phyloP scores from a whole-genome alignment of 2,113 vertebrate genomes.

The Upupa epops region DNA sequence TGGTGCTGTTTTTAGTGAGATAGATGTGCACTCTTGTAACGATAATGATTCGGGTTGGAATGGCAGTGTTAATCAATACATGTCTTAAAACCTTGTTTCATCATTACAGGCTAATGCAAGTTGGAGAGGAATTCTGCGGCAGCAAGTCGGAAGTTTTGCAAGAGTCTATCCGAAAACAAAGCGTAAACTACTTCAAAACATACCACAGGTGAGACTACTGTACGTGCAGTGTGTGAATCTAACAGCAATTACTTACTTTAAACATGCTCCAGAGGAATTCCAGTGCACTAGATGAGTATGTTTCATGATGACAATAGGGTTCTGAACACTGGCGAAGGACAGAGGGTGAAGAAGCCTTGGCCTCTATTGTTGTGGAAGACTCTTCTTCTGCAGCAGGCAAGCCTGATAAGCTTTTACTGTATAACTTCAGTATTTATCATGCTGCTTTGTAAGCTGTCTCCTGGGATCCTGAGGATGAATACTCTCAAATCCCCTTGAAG shows the following conservation, averaged over 20 bases:
- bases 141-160: conserved; percentile 97
- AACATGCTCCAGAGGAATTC: background rate
- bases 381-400: background rate
- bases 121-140: conserved; percentile 97
- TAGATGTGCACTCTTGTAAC: background rate
- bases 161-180: conserved; percentile 96
- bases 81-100: background rate
- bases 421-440: background rate
- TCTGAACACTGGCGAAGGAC: background rate
- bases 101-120: conserved; percentile 89
- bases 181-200: conserved; percentile 98
- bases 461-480: background rate
- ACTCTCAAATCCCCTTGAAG: background rate
- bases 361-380: background rate
- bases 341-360: background rate
- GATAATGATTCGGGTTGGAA: background rate
- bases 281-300: background rate
- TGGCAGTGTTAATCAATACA: background rate
- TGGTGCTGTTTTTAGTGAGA: background rate
- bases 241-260: background rate
- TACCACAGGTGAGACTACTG: conserved; percentile 89
- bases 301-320: background rate
- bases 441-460: background rate
- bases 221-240: background rate
- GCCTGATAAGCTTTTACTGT: background rate